Base-by-base conservation (phyloP, 2,888 invertebrate genomes). In the Drosophila atripex region DNA sequence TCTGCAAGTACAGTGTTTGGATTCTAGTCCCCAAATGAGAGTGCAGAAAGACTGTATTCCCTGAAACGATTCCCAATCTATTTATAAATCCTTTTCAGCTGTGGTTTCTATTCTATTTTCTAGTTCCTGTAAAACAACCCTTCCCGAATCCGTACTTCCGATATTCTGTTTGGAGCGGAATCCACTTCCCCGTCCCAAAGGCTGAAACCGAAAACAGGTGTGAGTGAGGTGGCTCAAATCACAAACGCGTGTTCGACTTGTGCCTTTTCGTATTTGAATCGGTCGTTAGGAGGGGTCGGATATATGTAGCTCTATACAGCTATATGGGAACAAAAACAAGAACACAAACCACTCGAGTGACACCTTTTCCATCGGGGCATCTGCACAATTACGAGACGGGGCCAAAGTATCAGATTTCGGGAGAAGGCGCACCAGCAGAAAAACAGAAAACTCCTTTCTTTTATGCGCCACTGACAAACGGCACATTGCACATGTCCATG, bases 381-480 rank as follows among this genome's bases (percentile, higher is more conserved):
- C 88, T 85, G 88, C 86, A 85, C 86, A 88, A 86, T 88, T 83
- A 86, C 79, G 73, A 75, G 84, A 68, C 60, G 73, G 71, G 74
- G 56, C 71, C 73, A 85, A 78, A 74, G 86, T 84, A 84, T 84
- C 84, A 73, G 83, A 88, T 84, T 84, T 84, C 84, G 73, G 69
- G 76, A 70, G 86, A 82, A 87, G 80, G 75, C 60, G 63, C 79
- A 61, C 71, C 77, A 70, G 45, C 77, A 73, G 47, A 64, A 63
- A 58, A 74, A 71, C 77, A 77, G 41, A 41, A 74, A 84, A 84
- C 84, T 84, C 84, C 84, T 84, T 84, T 84, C 88, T 86, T 87
- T 84, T 79, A 85, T 82, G 86, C 88, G 86, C 86, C 86, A 86
- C 86, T 85, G 86, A 87, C 85, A 84, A 85, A 85, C 88, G 86